Evolutionary conservation across 2,113 vertebrate genomes (phyloP), one percentile per base, ranked within the genome.

Genomic region (Cephalopholis sonnerati): DNA sequence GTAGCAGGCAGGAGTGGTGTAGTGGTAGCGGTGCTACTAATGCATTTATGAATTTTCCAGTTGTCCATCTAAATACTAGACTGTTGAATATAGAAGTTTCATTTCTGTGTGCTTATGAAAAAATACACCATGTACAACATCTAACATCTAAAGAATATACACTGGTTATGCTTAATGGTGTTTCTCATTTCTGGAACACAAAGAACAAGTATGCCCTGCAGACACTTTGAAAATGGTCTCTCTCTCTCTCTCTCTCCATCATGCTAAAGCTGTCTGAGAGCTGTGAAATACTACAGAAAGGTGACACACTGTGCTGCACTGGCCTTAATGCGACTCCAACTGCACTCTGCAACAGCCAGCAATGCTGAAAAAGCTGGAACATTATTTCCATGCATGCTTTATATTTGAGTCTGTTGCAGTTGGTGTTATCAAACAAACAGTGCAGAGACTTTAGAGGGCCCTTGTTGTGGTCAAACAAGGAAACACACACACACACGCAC

Each of bases 221-320:
- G 39, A 73, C 55, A 53, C 25, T 57, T 50, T 57, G 48, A 50
- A 77, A 62, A 27, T 2, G 3, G 0, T 39, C 68, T 41, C 76
- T 83, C 65, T 54, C 78, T 44, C 41, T 44, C 2, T 4, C 1
- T 39, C 68, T 41, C 80, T 82, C 69, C 50, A 76, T 83, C 73
- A 51, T 36, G 74, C 64, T 79, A 74, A 84, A 90, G 81, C 72
- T 90, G 62, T 63, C 81, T 84, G 39, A 77, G 84, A 87, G 50
- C 79, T 90, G 93, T 81, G 86, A 93, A 93, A 91, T 93, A 91
- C 83, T 80, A 65, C 89, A 91, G 77, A 67, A 32, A 72, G 84
- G 81, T 82, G 89, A 54, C 69, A 90, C 74, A 77, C 71, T 68
- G 71, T 66, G 73, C 67, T 79, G 65, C 65, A n/a, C 61, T 41